Evolutionary conservation across 2,888 invertebrate genomes (phyloP).

Genomic region (Tetropium fuscum): DNA sequence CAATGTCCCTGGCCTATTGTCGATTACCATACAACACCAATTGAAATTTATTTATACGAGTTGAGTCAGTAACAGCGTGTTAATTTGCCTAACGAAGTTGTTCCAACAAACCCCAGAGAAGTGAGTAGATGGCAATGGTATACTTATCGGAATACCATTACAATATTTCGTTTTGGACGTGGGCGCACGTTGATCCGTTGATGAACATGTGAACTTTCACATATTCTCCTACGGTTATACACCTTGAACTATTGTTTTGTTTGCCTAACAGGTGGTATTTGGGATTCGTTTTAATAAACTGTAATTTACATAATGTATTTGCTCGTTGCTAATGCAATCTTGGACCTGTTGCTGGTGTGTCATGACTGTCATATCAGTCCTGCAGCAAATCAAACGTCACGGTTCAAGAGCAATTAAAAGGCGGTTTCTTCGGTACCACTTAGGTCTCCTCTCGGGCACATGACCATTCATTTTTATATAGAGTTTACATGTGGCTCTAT

Average conservation of each 20-base stretch:
- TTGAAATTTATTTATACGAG: constrained; percentile 26
- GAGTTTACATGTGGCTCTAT: no score
- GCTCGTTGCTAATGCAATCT: constrained; percentile 38
- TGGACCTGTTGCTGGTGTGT: constrained; percentile 16
- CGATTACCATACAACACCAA: constrained; percentile 24
- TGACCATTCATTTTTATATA: no score
- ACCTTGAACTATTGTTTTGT: constrained; percentile 23
- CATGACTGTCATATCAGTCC: constrained; percentile 14
- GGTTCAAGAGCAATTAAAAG: neutral
- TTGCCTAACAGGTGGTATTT: constrained; percentile 26
- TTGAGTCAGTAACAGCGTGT: constrained; percentile 34
- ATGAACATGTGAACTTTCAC: constrained; percentile 29
- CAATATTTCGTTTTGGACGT: constrained; percentile 16
- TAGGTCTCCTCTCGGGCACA: no score
- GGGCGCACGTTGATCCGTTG: constrained; percentile 24
- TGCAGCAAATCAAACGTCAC: constrained; percentile 9
- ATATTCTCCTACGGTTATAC: constrained; percentile 25
- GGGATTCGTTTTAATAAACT: constrained; percentile 36
- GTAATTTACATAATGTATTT: constrained; percentile 37
- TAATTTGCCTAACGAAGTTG: constrained; percentile 45
- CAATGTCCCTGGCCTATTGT: constrained; percentile 6
- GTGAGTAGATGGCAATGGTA: constrained; percentile 18
- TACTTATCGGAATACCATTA: constrained; percentile 28
- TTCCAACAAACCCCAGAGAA: constrained; percentile 38
- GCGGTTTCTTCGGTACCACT: constrained; percentile 31